Conservation (phyloP, 2,113 vertebrate genomes). For the Scatophagus argus region DNA sequence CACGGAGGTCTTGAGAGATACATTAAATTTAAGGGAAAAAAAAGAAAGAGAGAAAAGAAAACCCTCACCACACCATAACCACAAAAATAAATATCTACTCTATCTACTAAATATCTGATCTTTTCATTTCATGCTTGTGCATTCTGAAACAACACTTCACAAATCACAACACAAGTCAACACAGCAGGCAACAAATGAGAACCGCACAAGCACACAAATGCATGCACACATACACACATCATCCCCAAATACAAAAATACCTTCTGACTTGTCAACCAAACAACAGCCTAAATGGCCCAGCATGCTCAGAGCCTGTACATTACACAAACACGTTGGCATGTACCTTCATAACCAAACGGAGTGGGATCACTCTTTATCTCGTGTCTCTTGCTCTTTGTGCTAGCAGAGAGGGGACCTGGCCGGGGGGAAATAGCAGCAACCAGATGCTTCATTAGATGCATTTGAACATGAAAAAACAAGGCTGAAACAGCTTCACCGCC, state of each 20-base stretch:
- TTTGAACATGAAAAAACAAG: not conserved
- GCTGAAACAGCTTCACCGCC: not conserved
- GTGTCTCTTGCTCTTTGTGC: constrained; percentile 93
- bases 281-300: not conserved
- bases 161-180: constrained; percentile 29
- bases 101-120: no score
- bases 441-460: constrained; percentile 13
- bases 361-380: constrained; percentile 96
- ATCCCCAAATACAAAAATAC: not conserved
- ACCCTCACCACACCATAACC: not conserved
- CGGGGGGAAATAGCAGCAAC: constrained; percentile 42
- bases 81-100: not conserved
- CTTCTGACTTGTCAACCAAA: not conserved
- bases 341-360: constrained; percentile 95
- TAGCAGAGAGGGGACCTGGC: constrained; percentile 90
- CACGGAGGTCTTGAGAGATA: not conserved
- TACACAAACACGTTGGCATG: not conserved
- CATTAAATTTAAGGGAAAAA: no score
- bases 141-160: constrained; percentile 14
- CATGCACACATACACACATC: not conserved
- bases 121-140: constrained; percentile 28
- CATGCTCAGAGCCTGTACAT: constrained; percentile 32
- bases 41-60: no score
- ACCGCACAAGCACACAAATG: not conserved
- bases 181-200: constrained; percentile 8